Conservation (phyloP, 2,797 vertebrate species). For the Anisognathus igniventris region DNA sequence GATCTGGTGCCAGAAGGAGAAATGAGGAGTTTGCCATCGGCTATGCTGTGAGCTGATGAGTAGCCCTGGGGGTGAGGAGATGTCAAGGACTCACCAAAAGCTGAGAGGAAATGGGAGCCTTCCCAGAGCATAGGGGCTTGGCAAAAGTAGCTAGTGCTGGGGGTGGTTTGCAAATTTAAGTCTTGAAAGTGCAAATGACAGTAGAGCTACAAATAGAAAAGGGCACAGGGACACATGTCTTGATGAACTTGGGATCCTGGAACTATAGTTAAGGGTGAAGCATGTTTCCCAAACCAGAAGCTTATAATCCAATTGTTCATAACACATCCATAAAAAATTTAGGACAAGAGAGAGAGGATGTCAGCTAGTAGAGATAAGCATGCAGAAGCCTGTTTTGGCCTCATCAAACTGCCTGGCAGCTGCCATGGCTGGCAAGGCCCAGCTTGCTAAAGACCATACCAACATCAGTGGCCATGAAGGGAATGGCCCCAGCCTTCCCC, state of each 20-base stretch:
- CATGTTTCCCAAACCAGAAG: not conserved
- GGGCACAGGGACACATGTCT: not conserved
- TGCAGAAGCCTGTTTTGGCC: not conserved
- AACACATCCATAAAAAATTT: not conserved
- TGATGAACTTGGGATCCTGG: not conserved
- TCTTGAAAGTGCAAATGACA: not conserved
- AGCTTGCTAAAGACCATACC: not conserved
- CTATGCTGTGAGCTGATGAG: not conserved
- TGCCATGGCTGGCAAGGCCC: not conserved
- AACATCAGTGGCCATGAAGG: not conserved
- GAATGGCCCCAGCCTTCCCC: not conserved
- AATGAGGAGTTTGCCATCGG: fast-evolving
- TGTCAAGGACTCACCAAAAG: not conserved
- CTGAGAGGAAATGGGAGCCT: not conserved
- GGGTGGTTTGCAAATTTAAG: not conserved
- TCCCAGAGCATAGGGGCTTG: not conserved
- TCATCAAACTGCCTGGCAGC: not conserved
- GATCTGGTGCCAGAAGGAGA: not conserved
- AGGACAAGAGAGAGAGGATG: not conserved
- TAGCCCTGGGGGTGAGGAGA: not conserved
- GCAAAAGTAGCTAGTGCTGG: not conserved
- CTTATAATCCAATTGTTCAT: not conserved
- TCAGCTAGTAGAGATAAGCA: not conserved
- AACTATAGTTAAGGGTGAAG: not conserved
- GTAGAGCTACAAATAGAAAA: not conserved